These are phyloP conservation scores for Drosophila robusta DNA, from an alignment of 2,888 invertebrate genomes.

Conservation along the genomic window DNA sequence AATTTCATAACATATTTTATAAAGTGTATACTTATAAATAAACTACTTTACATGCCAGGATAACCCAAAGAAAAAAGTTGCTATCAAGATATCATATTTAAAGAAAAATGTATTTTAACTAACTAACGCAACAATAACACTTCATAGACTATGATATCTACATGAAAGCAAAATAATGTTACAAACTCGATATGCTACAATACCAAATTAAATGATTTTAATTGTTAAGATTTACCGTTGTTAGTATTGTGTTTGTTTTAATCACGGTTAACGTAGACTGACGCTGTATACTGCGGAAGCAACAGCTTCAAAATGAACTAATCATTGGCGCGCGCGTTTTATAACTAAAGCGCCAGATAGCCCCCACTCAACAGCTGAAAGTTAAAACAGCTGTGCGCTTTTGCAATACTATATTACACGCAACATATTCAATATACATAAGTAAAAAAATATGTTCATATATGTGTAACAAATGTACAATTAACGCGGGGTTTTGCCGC, in stretches of 20 bases:
- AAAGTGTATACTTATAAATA: no score
- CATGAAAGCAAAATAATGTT: no score
- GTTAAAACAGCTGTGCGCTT: slow-evolving; percentile 37
- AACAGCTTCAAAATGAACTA: slow-evolving; percentile 47
- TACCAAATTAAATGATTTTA: slow-evolving; percentile 21
- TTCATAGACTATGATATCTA: background rate
- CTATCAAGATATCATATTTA: no score
- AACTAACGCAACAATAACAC: slow-evolving; percentile 19
- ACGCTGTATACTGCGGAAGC: slow-evolving; percentile 17
- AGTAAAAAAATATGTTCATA: background rate
- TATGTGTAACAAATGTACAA: slow-evolving; percentile 16
- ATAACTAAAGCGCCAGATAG: slow-evolving; percentile 47
- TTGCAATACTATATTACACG: slow-evolving; percentile 27
- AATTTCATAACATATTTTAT: background rate
- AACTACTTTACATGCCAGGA: no score
- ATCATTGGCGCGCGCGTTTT: slow-evolving; percentile 58
- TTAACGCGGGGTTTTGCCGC: slow-evolving; percentile 55
- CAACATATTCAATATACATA: slow-evolving; percentile 8
- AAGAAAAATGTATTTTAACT: slow-evolving; percentile 1
- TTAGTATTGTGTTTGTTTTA: slow-evolving; percentile 5
- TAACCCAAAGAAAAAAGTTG: no score
- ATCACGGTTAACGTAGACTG: slow-evolving; percentile 12
- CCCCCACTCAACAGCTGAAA: slow-evolving; percentile 16
- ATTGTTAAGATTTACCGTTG: slow-evolving; percentile 42
- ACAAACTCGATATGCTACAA: slow-evolving; percentile 12